Base-by-base conservation (phyloP, 2,113 vertebrate genomes). In the Eptesicus fuscus region DNA sequence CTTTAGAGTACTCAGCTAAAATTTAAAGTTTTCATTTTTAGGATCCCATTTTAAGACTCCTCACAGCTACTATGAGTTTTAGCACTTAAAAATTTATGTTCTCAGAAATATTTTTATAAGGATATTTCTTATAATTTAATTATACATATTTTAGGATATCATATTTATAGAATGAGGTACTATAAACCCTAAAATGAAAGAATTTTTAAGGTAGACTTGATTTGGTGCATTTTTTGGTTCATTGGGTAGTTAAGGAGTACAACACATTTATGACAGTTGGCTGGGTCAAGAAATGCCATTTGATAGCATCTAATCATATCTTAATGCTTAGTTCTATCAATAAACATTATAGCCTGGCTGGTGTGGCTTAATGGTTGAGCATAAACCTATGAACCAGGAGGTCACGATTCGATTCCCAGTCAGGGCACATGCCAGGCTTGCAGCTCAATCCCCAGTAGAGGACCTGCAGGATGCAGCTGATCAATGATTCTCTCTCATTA, bases 21-120 rank as follows among this genome's bases (percentile, higher is more conserved):
- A 90, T 94, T 14, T 49, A 51, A 56, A 17, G 32, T 69, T 74
- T 73, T 89, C n/a, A 63, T 85, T 93, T 93, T 86, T 17, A 82
- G 44, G 67, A 28, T 85, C 47, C 30, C 16, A n/a, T 47, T 87
- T 77, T 63, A 79, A 65, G 40, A 67, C 7, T 18, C 42, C 5
- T n/a, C 37, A 76, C 10, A 49, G 32, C 56, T 59, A 35, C 28
- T 74, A 37, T 83, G 16, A 65, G 23, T 89, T 85, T 88, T 88
- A 63, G 63, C 20, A 76, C 12, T 40, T 89, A 85, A 73, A 83
- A 91, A 16, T 49, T 47, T 63, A 35, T 92, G 25, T 92, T 86
- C 23, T 85, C 16, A 44, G 51, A 79, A 80, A 80, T 89, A 92
- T 59, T 94, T 88, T 49, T 53, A n/a, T 69, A 74, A 17, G 79